These are phyloP conservation scores for Diabrotica virgifera DNA, from an alignment of 1,140 invertebrate genomes.

Conservation along the genomic window DNA sequence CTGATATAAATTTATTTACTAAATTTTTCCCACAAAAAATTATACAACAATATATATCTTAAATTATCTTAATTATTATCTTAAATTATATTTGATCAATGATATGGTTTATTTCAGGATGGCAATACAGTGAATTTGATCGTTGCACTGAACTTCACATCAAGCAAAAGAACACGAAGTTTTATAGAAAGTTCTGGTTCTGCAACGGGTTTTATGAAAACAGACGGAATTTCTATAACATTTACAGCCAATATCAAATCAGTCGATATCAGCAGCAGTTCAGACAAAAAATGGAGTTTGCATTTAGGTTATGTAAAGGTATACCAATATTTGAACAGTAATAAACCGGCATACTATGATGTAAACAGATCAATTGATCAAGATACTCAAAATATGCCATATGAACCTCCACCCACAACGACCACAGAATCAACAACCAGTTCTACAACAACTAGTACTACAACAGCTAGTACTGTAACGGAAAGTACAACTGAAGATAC, in stretches of 20 bases:
- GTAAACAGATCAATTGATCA: not conserved
- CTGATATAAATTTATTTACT: no score
- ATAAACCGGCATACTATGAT: not conserved
- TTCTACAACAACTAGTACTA: no score
- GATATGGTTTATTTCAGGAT: conserved; percentile 16
- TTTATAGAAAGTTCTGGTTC: conserved; percentile 1
- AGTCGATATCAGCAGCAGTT: conserved; percentile 20
- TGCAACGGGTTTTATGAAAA: conserved; percentile 19
- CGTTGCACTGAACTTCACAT: conserved; percentile 24
- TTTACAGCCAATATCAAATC: conserved; percentile 18
- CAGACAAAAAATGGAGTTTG: conserved; percentile 11
- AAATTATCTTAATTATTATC: no score
- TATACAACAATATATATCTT: no score
- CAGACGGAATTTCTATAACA: conserved; percentile 10
- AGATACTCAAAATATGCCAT: not conserved
- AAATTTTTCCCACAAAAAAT: no score
- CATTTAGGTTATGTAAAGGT: conserved; percentile 24
- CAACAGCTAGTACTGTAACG: no score
- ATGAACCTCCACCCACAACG: no score
- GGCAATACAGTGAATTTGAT: conserved; percentile 15
- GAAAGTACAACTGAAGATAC: no score
- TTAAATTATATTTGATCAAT: no score
- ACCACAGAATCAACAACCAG: no score
- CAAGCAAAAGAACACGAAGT: not conserved
- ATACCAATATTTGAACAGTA: conserved; percentile 16